phyloP scores from a whole-genome alignment of 2,797 vertebrate genomes.

The Protonibea diacanthus region DNA sequence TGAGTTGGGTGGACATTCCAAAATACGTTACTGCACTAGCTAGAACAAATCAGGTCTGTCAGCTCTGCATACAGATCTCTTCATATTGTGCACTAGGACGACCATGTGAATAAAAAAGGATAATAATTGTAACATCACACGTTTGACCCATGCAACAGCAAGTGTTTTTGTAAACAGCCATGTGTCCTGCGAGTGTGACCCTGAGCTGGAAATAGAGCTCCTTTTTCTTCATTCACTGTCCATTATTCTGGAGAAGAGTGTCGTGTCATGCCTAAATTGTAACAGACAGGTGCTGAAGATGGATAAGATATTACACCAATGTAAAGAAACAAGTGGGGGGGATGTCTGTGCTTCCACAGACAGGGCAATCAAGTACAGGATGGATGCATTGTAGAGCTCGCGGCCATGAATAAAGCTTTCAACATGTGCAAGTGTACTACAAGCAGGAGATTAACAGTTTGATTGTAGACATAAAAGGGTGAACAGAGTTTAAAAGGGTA shows the following conservation, averaged over 20 bases:
- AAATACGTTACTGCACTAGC: conserved; percentile 43
- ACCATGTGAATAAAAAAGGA: conserved; percentile 24
- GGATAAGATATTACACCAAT: conserved; percentile 41
- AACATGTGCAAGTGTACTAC: background rate
- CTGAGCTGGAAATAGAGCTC: conserved; percentile 17
- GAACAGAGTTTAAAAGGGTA: background rate
- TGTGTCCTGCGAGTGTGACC: conserved; percentile 24
- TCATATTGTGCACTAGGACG: conserved; percentile 34
- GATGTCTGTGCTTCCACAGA: conserved; percentile 2
- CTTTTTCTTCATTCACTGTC: conserved; percentile 4
- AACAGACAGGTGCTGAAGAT: conserved; percentile 47
- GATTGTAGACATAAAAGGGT: background rate
- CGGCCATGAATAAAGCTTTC: background rate
- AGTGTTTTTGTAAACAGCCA: conserved; percentile 26
- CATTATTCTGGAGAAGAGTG: conserved; percentile 12
- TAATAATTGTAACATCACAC: conserved; percentile 41
- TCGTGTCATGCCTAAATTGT: conserved; percentile 9
- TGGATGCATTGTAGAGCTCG: background rate
- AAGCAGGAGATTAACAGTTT: background rate
- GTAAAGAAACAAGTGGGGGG: conserved; percentile 26
- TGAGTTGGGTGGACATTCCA: conserved; percentile 67
- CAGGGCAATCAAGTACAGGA: conserved; percentile 14
- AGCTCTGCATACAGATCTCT: conserved; percentile 55
- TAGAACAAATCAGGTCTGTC: conserved; percentile 52
- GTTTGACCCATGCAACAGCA: conserved; percentile 28